Evolutionary conservation across 2,797 vertebrate genomes (phyloP), one percentile per base, ranked within the genome.

Genomic region (Hypotaenidia okinawae): DNA sequence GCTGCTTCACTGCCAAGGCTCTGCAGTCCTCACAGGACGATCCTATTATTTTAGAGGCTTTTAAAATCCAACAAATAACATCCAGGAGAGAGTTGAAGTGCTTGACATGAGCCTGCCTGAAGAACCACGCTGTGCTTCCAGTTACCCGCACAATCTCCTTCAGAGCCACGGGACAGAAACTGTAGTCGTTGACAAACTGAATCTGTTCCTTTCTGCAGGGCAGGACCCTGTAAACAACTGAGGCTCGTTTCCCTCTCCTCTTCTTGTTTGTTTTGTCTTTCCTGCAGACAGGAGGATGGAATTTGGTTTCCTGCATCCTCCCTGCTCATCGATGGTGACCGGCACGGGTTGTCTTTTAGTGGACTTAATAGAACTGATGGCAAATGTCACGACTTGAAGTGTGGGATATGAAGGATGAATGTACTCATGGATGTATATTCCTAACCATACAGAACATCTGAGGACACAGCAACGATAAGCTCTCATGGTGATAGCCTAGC

Each of bases 241-340:
- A 58, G 33, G 49, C n/a, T 51, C 2, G 0, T 76, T 72, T 45
- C 73, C 68, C 43, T 39, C 39, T 75, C 47, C 27, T 80, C 37
- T 28, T 25, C 19, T 61, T 28, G 22, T 37, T 93, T 68, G 47
- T 81, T 87, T 90, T 57, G 69, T 75, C 66, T 25, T 84, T 93
- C 67, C 32, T 41, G 19, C 15, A 63, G 43, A 57, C n/a, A 91
- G 27, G 70, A 57, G 45, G 55, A 64, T 30, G 25, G 43, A 77
- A 89, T 92, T 76, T 69, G 43, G 77, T 87, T 95, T 93, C 30
- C 74, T 61, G 47, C 43, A 39, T 51, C 59, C 52, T 92, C 73
- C 81, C 57, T n/a, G 74, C 80, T 69, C 61, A 17, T 13, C 63
- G 61, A 35, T 39, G 72, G 41, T 51, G 0, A 19, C 70, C 45